Conservation (phyloP, 2,113 vertebrate species). For the Sula dactylatra region DNA sequence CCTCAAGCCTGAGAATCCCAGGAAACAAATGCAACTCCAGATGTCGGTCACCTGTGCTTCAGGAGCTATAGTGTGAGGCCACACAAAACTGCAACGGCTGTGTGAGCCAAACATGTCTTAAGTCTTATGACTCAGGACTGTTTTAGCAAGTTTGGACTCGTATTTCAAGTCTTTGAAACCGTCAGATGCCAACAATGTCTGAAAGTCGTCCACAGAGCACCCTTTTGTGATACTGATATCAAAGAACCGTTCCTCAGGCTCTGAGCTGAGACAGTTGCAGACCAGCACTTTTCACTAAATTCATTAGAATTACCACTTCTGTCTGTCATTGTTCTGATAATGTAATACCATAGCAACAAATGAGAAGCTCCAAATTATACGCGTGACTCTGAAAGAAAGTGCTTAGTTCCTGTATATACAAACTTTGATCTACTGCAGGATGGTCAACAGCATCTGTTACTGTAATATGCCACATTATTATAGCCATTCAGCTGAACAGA, state of each 20-base stretch:
- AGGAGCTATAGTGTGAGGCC: background rate
- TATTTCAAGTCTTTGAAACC: background rate
- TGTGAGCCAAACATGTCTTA: background rate
- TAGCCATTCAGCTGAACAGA: conserved; percentile 36
- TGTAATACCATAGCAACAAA: conserved; percentile 25
- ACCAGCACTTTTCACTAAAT: background rate
- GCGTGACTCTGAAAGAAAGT: conserved; percentile 13
- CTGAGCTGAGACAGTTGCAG: background rate
- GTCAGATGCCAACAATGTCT: background rate
- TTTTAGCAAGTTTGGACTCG: background rate
- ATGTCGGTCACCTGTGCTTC: background rate
- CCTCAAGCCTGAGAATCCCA: background rate
- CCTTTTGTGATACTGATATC: background rate
- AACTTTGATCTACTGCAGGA: conserved; percentile 29
- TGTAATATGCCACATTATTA: conserved; percentile 33
- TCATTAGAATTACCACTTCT: background rate
- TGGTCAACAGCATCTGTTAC: conserved; percentile 41
- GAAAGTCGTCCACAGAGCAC: background rate
- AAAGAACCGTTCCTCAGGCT: background rate
- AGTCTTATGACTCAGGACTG: background rate
- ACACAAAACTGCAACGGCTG: fast-evolving
- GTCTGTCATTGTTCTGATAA: background rate
- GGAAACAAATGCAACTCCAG: background rate
- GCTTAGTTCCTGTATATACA: conserved; percentile 1
- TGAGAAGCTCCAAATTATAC: background rate